Evolutionary conservation across 2,113 vertebrate genomes (phyloP).

Genomic region (Mesocricetus auratus): DNA sequence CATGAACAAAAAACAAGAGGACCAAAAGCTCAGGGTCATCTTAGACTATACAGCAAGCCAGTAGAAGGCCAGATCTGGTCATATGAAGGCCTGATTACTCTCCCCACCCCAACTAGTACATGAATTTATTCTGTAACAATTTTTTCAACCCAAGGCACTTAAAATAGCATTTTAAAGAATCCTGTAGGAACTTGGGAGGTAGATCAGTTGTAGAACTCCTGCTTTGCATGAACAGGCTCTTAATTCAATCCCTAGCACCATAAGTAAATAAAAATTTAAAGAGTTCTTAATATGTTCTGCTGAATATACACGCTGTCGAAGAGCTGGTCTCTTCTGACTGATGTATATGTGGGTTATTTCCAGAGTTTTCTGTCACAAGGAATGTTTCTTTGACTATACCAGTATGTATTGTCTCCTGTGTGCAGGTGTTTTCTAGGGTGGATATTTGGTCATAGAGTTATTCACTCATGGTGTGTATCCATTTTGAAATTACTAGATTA

Average conservation of each 20-base stretch:
- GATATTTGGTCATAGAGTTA: background rate
- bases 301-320: background rate
- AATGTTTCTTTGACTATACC: background rate
- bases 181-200: background rate
- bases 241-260: background rate
- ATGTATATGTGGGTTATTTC: background rate
- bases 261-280: background rate
- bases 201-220: background rate
- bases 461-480: background rate
- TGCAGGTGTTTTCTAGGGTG: background rate
- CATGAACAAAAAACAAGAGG: background rate
- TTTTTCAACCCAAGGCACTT: background rate
- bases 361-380: background rate
- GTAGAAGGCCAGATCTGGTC: background rate
- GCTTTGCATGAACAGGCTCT: background rate
- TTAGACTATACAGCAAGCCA: background rate
- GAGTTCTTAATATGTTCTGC: background rate
- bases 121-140: background rate
- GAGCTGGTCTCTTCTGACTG: background rate
- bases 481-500: background rate
- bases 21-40: background rate
- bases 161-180: background rate
- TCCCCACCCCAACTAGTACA: background rate
- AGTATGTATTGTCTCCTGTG: background rate
- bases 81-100: background rate